Evolutionary conservation across 2,797 vertebrate genomes (phyloP), one percentile per base, ranked within the genome.

Genomic region (Acridotheres tristis): DNA sequence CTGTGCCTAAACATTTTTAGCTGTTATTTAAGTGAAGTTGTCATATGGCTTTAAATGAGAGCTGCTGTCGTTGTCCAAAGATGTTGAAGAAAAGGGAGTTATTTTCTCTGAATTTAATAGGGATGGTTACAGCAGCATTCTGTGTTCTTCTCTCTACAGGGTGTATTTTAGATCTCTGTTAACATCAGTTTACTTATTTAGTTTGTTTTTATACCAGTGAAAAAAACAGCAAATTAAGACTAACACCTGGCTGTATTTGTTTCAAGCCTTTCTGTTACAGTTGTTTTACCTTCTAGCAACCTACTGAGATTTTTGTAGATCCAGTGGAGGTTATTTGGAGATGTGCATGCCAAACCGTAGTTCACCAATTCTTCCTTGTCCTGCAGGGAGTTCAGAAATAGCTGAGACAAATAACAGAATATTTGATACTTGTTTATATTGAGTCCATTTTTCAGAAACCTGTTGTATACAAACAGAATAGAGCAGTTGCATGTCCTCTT

Each of bases 1-100:
- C 51, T 95, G 89, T 96, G 53, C 94, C 81, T 90, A 89, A 95
- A 69, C 71, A 59, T 94, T 91, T 95, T 94, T 94, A 95, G 85
- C 43, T 75, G 8, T 89, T 91, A 67, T n/a, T 57, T 82, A 86
- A 91, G 66, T 82, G 55, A 86, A 84, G 29, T 69, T 1, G 4
- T 94, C 74, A 82, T 89, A 54, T 48, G 68, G 48, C 71, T 95
- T 94, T 90, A 80, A 86, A 75, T 92, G 66, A 66, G 57, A 82
- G 58, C 80, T 88, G 51, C 71, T 91, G 69, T 91, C 23, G 5
- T 40, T 91, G 93, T 94, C 73, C 63, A 55, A 45, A 59, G 43
- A 63, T 53, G 23, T 59, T 55, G 36, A 20, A 66, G 32, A 40
- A 42, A 80, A 78, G 6, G 43, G 32, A 57, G 18, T 58, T 91